Conservation (phyloP, 1,140 invertebrate genomes). For the Varroa destructor region DNA sequence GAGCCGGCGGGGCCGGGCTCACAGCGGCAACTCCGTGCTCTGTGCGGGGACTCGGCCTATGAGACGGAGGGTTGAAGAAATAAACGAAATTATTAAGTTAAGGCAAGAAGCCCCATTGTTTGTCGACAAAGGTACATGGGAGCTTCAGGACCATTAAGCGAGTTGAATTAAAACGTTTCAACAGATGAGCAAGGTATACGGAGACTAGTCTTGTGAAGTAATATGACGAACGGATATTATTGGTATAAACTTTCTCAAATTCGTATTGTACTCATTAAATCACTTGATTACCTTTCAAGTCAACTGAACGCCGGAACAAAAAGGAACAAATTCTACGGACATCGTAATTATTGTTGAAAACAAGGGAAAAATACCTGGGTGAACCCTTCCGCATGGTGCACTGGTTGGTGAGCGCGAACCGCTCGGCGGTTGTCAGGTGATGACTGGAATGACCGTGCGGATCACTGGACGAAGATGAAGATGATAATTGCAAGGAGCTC, state of each 20-base stretch:
- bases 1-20: not conserved
- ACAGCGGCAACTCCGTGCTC: conserved; percentile 27
- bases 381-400: conserved; percentile 58
- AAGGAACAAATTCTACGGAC: too few relatives aligned
- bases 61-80: not conserved
- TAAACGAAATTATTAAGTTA: conserved; percentile 6
- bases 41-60: conserved; percentile 25
- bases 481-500: not conserved
- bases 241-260: too few relatives aligned
- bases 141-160: too few relatives aligned
- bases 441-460: conserved; percentile 41
- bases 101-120: not conserved
- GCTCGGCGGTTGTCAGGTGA: conserved; percentile 53
- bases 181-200: too few relatives aligned
- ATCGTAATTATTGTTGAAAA: too few relatives aligned
- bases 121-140: too few relatives aligned
- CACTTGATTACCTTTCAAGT: too few relatives aligned
- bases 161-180: too few relatives aligned
- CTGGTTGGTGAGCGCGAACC: conserved; percentile 63
- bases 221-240: too few relatives aligned
- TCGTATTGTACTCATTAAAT: too few relatives aligned
- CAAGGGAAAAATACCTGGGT: not conserved
- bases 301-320: too few relatives aligned
- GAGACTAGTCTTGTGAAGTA: too few relatives aligned
- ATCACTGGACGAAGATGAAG: not conserved